Conservation (phyloP, 92 coral and sea anemone species). For the Paragorgia papillata region DNA sequence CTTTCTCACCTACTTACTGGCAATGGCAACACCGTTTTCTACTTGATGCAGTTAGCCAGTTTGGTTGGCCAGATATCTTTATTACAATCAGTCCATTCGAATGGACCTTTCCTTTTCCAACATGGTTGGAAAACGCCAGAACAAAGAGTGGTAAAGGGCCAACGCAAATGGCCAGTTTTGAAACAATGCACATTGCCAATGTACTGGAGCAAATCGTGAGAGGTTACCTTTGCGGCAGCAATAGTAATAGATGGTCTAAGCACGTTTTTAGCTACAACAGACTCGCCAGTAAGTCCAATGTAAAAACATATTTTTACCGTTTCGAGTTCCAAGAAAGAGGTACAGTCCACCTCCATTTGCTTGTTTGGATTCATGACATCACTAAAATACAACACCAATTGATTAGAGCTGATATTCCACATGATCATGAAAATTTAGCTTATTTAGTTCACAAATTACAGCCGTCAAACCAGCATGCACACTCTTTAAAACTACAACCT, state of each 20-base stretch:
- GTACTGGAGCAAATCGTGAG: conserved; percentile 53
- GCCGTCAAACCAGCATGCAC: not conserved
- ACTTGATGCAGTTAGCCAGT: conserved; percentile 64
- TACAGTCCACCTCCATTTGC: conserved; percentile 20
- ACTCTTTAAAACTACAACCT: not conserved
- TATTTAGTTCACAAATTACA: not conserved
- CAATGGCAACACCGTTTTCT: conserved; percentile 62
- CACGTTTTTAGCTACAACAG: conserved; percentile 25
- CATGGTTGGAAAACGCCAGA: conserved; percentile 31
- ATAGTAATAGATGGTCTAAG: conserved; percentile 42
- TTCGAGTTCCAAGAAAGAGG: conserved; percentile 47
- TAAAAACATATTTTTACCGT: conserved; percentile 32
- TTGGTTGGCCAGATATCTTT: conserved; percentile 59
- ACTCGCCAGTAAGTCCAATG: not conserved
- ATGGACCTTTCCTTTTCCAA: conserved; percentile 67
- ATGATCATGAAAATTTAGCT: not conserved
- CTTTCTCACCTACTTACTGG: conserved; percentile 62
- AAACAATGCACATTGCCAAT: conserved; percentile 53
- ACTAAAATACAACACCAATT: not conserved
- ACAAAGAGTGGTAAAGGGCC: conserved; percentile 38
- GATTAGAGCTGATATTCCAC: conserved; percentile 22
- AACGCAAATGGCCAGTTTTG: conserved; percentile 31
- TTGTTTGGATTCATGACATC: conserved; percentile 13
- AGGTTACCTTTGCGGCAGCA: conserved; percentile 55
- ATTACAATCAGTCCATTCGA: conserved; percentile 65